Conservation (phyloP, 2,797 vertebrate species). For the Meda fulgida region DNA sequence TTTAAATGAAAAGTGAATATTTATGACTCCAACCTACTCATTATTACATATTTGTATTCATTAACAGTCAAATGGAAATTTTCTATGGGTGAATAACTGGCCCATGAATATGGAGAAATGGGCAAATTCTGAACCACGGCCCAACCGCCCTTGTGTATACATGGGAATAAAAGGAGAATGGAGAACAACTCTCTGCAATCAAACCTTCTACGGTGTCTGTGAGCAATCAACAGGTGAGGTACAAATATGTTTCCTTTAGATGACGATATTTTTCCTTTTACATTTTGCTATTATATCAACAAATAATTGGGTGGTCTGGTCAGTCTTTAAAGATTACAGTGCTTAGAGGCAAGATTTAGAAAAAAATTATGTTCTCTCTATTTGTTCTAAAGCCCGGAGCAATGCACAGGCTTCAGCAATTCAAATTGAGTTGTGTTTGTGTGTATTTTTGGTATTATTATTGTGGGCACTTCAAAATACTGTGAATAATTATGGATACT, state of each 20-base stretch:
- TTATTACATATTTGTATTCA: constrained; percentile 39
- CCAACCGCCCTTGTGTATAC: constrained; percentile 84
- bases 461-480: too few relatives aligned
- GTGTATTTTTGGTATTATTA: neutral
- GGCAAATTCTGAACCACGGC: constrained; percentile 82
- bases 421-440: too few relatives aligned
- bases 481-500: neutral
- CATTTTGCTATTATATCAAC: too few relatives aligned
- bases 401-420: too few relatives aligned
- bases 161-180: constrained; percentile 83
- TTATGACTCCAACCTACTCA: neutral
- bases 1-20: neutral
- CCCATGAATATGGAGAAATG: constrained; percentile 82
- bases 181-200: constrained; percentile 86
- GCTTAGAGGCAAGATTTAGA: too few relatives aligned
- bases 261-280: too few relatives aligned
- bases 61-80: constrained; percentile 82
- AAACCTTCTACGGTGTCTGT: constrained; percentile 84
- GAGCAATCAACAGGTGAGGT: constrained; percentile 82
- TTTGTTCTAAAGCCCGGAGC: too few relatives aligned
- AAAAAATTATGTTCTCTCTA: too few relatives aligned
- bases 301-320: too few relatives aligned
- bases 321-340: too few relatives aligned
- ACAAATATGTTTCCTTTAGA: too few relatives aligned
- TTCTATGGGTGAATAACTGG: constrained; percentile 87